Base-by-base conservation (phyloP, 2,888 invertebrate species). In the Diplazon laetatorius region DNA sequence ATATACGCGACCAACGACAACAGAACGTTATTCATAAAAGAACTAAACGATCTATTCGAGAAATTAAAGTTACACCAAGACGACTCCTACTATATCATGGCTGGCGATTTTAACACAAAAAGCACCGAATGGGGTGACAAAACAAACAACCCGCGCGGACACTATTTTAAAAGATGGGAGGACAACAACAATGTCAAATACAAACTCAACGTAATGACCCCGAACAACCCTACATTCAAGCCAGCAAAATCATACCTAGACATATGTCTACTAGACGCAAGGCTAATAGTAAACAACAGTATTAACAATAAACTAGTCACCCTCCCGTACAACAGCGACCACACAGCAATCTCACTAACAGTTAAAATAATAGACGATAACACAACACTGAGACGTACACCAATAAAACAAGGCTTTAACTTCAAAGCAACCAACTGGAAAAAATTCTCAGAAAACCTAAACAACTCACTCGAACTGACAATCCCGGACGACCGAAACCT, bases 41-140 rank as follows among this genome's bases (percentile, higher is more conserved):
- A 62, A 16, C 30, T 39, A 10, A 5, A 44, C 2, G 57, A 69
- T 1, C 25, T 69, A 20, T 69, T 69, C 16, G 9, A 55, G 10
- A n/a, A 37, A 1, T 16, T 57, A 1, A 25, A 55, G 10, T 25
- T 55, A 5, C 30, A 69, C 10, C 20, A 69, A 6, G 8, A 42
- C 1, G 37, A 57, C 2, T 57, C 22, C 57, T 69, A 57, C 9
- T 69, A 57, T 14, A 25, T 69, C 12, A 69, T 69, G 1, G 44
- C 69, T 10, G 66, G 66, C 2, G 66, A 66, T 6, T 35, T 66
- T 9, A 66, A 66, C 35, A 50, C 66, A 12, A 66, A 69, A 42
- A 55, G 57, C 14, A 10, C 18, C 12, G 18, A 5, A 0, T 69
- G 69, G 57, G 35, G 55, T 10, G 42, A 69, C 14, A 1, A 14